phyloP scores from a whole-genome alignment of 1,140 invertebrate species.

The Condylostylus longicornis region DNA sequence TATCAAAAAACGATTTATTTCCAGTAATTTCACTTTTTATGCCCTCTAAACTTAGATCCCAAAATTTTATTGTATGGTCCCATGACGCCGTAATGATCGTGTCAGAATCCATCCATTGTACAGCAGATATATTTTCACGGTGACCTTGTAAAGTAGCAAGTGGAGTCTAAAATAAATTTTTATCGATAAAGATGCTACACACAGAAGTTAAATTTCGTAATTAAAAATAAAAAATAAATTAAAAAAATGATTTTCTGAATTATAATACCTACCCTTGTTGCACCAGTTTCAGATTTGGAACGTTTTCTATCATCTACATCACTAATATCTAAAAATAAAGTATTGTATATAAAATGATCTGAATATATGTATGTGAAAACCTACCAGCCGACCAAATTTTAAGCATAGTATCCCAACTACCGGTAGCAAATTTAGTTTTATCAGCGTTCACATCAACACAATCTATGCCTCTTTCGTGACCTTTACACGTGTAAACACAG shows the following conservation, averaged over 20 bases:
- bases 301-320: conserved; percentile 24
- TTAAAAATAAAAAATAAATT: not conserved
- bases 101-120: conserved; percentile 64
- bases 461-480: conserved; percentile 80
- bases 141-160: conserved; percentile 82
- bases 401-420: conserved; percentile 77
- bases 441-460: conserved; percentile 58
- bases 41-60: conserved; percentile 78
- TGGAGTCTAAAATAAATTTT: conserved; percentile 47
- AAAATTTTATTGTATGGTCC: conserved; percentile 91
- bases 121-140: conserved; percentile 71
- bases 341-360: conserved; percentile 1
- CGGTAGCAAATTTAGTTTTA: conserved; percentile 61
- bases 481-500: conserved; percentile 64
- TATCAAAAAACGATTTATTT: conserved; percentile 81
- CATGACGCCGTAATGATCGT: conserved; percentile 71
- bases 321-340: conserved; percentile 24
- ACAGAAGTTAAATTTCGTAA: not conserved
- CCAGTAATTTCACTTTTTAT: conserved; percentile 68
- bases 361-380: conserved; percentile 10
- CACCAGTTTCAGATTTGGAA: conserved; percentile 34
- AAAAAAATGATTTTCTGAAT: not conserved
- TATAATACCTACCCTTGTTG: conserved; percentile 32
- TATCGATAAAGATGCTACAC: not conserved
- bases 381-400: conserved; percentile 62